Percentiles rank a stretch among this genome's conserved stretches.
These are phyloP conservation scores for Aricia artaxerxes DNA, from an alignment of 2,888 invertebrate genomes.

Conservation along the genomic window DNA sequence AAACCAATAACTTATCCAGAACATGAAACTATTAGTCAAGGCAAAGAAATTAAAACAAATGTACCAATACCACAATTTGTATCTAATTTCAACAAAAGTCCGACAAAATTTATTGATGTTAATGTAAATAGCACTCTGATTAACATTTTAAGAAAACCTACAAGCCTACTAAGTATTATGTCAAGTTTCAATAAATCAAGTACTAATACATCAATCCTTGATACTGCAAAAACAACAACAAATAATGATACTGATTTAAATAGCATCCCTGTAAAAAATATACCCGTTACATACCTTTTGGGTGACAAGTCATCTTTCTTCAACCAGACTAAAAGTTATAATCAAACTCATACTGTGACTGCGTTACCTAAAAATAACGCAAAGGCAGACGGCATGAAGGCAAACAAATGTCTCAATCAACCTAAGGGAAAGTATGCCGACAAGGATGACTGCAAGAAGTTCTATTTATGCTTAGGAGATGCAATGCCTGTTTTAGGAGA, in stretches of 20 bases:
- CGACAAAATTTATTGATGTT: background rate
- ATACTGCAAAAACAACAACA: background rate
- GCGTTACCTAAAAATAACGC: background rate
- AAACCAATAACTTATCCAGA: background rate
- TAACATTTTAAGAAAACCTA: background rate
- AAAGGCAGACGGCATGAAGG: background rate
- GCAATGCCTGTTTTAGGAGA: slow-evolving; percentile 53
- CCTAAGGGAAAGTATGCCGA: slow-evolving; percentile 72
- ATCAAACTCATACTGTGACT: background rate
- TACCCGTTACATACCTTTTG: background rate
- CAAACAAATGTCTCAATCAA: slow-evolving; percentile 49
- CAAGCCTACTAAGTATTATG: background rate
- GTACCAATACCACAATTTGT: background rate
- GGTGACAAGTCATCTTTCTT: background rate
- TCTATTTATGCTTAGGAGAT: slow-evolving; percentile 71
- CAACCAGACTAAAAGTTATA: slow-evolving; percentile 1
- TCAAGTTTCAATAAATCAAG: background rate
- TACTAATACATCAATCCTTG: background rate
- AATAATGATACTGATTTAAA: background rate
- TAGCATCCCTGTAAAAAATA: background rate
- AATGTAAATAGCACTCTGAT: background rate
- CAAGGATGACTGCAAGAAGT: slow-evolving; percentile 70
- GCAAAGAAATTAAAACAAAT: slow-evolving; percentile 5
- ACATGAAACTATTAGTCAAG: background rate
- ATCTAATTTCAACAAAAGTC: background rate